Conservation (phyloP, 2,113 vertebrate genomes). For the Accipiter virgatus region DNA sequence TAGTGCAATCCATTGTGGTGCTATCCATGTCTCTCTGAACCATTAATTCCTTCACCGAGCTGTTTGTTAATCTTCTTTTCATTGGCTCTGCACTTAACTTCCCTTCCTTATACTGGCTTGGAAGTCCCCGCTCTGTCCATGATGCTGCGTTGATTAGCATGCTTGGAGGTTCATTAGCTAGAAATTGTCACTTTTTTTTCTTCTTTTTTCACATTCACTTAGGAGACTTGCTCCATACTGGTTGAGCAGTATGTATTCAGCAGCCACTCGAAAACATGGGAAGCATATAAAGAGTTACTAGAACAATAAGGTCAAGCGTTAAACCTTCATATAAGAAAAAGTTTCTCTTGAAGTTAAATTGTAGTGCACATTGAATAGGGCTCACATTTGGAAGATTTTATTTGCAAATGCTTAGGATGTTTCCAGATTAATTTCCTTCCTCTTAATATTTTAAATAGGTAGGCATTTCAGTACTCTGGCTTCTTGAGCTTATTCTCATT, state of each 20-base stretch:
- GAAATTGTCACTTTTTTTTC: not conserved
- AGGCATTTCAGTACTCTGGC: not conserved
- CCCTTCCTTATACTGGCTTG: not conserved
- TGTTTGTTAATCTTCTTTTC: conserved; percentile 17
- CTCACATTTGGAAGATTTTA: not conserved
- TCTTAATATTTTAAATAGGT: not conserved
- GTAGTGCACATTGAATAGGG: not conserved
- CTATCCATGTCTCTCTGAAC: conserved; percentile 50
- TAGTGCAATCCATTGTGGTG: conserved; percentile 64
- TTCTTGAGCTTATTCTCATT: not conserved
- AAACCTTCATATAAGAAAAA: not conserved
- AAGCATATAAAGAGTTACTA: not conserved
- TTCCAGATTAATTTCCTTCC: not conserved
- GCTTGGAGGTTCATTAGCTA: not conserved
- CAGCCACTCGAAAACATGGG: not conserved
- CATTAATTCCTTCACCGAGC: not conserved
- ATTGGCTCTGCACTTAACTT: not conserved
- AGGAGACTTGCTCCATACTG: conserved; percentile 21
- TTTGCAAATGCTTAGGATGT: not conserved
- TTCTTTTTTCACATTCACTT: not conserved
- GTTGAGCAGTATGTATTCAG: not conserved
- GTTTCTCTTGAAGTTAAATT: not conserved
- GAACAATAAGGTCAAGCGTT: not conserved
- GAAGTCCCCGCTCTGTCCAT: not conserved
- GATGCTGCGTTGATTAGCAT: not conserved